Percentiles rank a stretch among this genome's conserved stretches.
phyloP scores from a whole-genome alignment of 1,140 invertebrate genomes.

The Bombyx mori region ASM3026992v2 NC_085117.1:14391501-14392000 shows the following conservation, averaged over 20 bases:
- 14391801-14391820: too few relatives aligned
- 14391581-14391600: constrained; percentile 68
- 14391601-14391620: constrained; percentile 62
- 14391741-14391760: constrained; percentile 66
- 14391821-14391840: too few relatives aligned
- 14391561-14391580: constrained; percentile 62
- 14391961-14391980: too few relatives aligned
- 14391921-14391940: too few relatives aligned
- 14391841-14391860: too few relatives aligned
- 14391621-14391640: constrained; percentile 49
- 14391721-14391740: constrained; percentile 68
- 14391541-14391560: constrained; percentile 38
- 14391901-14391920: too few relatives aligned
- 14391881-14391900: too few relatives aligned
- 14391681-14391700: constrained; percentile 33
- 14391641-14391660: constrained; percentile 30
- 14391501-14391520: neutral
- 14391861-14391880: too few relatives aligned
- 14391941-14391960: too few relatives aligned
- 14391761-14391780: constrained; percentile 8
- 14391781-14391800: too few relatives aligned
- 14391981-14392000: too few relatives aligned
- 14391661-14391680: constrained; percentile 25
- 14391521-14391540: constrained; percentile 48
- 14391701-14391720: constrained; percentile 56